Conservation (phyloP, 2,113 vertebrate genomes). For the Ammodytes marinus region DNA sequence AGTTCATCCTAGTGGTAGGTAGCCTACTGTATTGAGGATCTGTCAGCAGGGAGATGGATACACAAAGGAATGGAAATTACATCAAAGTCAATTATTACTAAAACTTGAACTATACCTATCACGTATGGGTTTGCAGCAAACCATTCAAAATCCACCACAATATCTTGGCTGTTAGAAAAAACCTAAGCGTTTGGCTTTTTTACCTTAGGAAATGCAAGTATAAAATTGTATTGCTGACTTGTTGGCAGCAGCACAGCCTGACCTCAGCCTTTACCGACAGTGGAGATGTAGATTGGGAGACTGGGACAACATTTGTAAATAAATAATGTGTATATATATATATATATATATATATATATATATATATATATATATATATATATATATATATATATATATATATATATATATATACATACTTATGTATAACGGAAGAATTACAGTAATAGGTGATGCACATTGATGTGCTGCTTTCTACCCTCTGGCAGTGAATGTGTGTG, state of each 20-base stretch:
- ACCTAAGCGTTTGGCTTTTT: background rate
- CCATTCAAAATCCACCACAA: background rate
- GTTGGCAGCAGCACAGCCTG: slow-evolving; percentile 21
- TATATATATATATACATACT: background rate
- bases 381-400: background rate
- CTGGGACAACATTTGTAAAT: slow-evolving; percentile 24
- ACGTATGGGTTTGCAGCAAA: background rate
- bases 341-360: background rate
- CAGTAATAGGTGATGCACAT: background rate
- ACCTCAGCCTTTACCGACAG: background rate
- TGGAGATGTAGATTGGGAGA: slow-evolving; percentile 11
- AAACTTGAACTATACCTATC: background rate
- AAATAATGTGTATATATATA: background rate
- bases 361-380: background rate
- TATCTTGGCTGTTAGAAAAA: background rate
- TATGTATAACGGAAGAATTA: background rate
- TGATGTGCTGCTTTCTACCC: background rate
- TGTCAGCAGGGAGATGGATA: background rate
- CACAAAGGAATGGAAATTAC: background rate
- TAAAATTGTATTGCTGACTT: slow-evolving; percentile 33
- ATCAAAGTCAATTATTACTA: background rate
- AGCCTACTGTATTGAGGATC: background rate
- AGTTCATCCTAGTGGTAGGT: background rate
- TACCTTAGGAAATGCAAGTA: slow-evolving; percentile 11
- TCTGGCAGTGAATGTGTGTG: background rate